Evolutionary conservation across 2,888 invertebrate genomes (phyloP), one percentile per base, ranked within the genome.

Genomic region (Papilio protenor): DNA sequence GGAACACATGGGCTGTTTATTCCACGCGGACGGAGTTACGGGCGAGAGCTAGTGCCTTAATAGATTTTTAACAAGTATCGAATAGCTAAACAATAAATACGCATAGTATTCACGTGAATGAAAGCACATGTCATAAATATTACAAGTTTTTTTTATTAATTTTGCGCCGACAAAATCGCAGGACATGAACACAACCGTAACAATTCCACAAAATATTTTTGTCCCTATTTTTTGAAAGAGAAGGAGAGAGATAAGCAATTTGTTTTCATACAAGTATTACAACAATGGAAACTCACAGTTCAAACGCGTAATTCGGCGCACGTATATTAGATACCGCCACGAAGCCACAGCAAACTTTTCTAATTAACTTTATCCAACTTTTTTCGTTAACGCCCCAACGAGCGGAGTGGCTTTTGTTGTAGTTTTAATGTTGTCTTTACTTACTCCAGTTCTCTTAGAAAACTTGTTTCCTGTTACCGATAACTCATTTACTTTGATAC

Each of bases 341-440:
- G 57, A 75, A 74, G 77, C 83, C 83, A 82, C 82, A 80, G 81
- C 64, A 80, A 92, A 92, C 88, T 92, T 92, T 91, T 90, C 91
- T 92, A 92, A 92, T 92, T 92, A 92, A 92, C 89, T 91, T 87
- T 83, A 79, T 79, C 79, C 40, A 78, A 92, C 86, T 92, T 92
- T 91, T 91, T 91, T 91, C 90, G 90, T 90, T 91, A 90, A 84
- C 86, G 85, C 85, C 85, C 82, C 84, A 81, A 84, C 82, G 80
- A 79, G 84, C 83, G 81, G 81, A 88, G 87, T 87, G 87, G 87
- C 88, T 91, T 88, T 88, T 90, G 87, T 90, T 88, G 84, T 89
- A 86, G 85, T 88, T 88, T 83, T 85, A 85, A 85, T 84, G 84
- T 83, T 87, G 84, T 85, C 86, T 86, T 81, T 80, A 79, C 73